Evolutionary conservation across 2,888 invertebrate genomes (phyloP), one percentile per base, ranked within the genome.

Genomic region (Xanthia togata): DNA sequence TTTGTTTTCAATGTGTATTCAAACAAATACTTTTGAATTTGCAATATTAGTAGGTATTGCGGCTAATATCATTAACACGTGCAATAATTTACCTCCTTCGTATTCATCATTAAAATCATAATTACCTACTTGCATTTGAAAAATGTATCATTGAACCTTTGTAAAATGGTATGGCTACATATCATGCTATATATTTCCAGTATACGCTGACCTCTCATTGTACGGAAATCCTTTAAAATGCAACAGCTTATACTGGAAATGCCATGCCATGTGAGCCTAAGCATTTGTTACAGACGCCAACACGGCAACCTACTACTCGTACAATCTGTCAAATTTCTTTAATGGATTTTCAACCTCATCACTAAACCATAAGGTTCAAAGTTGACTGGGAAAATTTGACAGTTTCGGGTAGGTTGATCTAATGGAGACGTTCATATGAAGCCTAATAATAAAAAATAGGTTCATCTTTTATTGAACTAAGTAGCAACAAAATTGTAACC

Each of bases 361-460:
- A n/a, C n/a, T n/a, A n/a, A n/a, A n/a, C n/a, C n/a, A n/a, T n/a
- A n/a, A n/a, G n/a, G n/a, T n/a, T n/a, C n/a, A n/a, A n/a, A n/a
- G n/a, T n/a, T n/a, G n/a, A n/a, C n/a, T n/a, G n/a, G n/a, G n/a
- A n/a, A n/a, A n/a, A n/a, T n/a, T n/a, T n/a, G n/a, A n/a, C n/a
- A n/a, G n/a, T n/a, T n/a, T n/a, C n/a, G n/a, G n/a, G n/a, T n/a
- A n/a, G n/a, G n/a, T n/a, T n/a, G n/a, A n/a, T n/a, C n/a, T n/a
- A 81, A 69, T 81, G 75, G 72, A 72, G 70, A 87, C 80, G 84
- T 89, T 88, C 83, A 85, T 84, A 85, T 73, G 65, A 75, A 84
- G 87, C 89, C 87, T 88, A 89, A 86, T 79, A 81, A 71, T 70
- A 71, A 47, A 75, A 63, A 55, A 60, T 72, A 75, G 63, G 76